Conservation (phyloP, 2,888 invertebrate species). For the Acanthopleura granulata region DNA sequence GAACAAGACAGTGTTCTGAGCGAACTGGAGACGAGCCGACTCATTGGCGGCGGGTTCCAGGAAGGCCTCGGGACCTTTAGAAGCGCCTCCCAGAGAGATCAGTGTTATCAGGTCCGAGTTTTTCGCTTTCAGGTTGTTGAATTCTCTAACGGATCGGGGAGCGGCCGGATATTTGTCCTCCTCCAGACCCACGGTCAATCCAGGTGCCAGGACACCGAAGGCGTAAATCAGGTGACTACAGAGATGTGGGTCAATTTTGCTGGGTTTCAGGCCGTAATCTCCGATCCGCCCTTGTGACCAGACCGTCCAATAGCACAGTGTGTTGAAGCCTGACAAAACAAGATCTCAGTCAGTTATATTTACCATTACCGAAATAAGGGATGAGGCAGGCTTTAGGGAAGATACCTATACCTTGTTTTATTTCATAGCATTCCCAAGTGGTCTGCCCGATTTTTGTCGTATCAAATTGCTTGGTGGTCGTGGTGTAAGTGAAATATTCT, state of each 20-base stretch:
- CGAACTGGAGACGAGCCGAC: not conserved
- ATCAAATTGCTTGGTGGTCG: no score
- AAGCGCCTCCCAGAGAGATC: not conserved
- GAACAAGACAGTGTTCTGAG: not conserved
- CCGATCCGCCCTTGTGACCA: not conserved
- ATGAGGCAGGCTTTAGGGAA: no score
- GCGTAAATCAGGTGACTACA: slow-evolving; percentile 7
- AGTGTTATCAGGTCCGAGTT: not conserved
- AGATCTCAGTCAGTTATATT: not conserved
- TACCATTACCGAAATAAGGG: no score
- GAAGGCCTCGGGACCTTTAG: not conserved
- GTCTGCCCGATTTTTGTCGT: no score
- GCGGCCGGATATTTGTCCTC: not conserved
- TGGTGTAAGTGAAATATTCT: no score
- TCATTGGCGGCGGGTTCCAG: not conserved
- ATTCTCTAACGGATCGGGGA: not conserved
- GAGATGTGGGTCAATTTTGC: not conserved
- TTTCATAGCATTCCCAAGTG: no score
- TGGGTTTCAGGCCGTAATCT: not conserved
- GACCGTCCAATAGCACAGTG: slow-evolving; percentile 5
- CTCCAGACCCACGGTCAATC: not conserved
- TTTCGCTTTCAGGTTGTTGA: not conserved
- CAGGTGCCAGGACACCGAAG: not conserved
- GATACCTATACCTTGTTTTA: no score
- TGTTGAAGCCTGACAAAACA: not conserved